Conservation (phyloP, 2,797 vertebrate genomes). For the Okamejei kenojei region DNA sequence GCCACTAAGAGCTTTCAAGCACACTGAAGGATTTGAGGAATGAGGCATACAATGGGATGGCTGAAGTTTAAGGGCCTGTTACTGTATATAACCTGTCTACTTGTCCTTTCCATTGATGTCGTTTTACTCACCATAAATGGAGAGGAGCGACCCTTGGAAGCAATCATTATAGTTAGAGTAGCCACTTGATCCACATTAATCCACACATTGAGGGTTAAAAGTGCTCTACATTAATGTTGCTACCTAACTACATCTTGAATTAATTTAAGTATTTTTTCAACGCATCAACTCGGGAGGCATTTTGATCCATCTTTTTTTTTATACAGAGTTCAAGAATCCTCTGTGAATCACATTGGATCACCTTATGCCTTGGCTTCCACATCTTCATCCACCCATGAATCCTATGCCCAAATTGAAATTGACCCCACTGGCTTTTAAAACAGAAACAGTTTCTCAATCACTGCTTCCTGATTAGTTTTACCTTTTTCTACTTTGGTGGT, state of each 20-base stretch:
- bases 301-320: background rate
- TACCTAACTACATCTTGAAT: background rate
- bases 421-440: conserved; percentile 2
- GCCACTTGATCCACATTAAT: background rate
- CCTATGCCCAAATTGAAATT: background rate
- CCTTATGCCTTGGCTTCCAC: background rate
- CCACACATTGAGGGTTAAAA: background rate
- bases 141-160: background rate
- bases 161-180: background rate
- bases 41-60: background rate
- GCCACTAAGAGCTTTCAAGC: background rate
- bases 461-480: background rate
- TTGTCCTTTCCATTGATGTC: background rate
- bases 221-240: background rate
- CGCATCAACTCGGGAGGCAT: background rate
- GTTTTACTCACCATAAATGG: background rate
- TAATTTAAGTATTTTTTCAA: background rate
- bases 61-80: background rate
- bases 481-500: conserved; percentile 5
- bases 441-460: background rate
- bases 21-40: background rate
- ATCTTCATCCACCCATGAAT: background rate
- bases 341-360: background rate
- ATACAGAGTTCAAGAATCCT: background rate
- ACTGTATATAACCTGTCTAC: too few species aligned